A percentile compares a stretch with the other conserved stretches of the same genome.
phyloP scores from a whole-genome alignment of 1,140 invertebrate genomes.

The Schlechtendalia chinensis region DNA sequence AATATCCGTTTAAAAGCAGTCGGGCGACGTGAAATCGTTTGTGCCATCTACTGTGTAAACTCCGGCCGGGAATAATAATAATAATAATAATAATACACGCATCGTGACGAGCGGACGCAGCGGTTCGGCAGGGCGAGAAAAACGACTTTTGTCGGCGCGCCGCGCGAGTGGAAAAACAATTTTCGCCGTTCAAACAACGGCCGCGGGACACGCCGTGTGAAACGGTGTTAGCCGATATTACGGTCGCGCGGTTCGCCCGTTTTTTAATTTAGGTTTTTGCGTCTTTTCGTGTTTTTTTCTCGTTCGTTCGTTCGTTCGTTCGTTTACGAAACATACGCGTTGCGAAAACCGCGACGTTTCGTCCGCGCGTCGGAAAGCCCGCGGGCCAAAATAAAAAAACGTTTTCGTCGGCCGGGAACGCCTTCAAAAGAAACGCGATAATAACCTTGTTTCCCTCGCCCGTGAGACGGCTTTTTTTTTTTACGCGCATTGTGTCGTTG shows the following conservation, averaged over 20 bases:
- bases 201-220: background rate
- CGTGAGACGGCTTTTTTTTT: slow-evolving; percentile 2
- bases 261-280: slow-evolving; percentile 12
- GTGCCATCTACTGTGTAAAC: too few species aligned
- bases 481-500: background rate
- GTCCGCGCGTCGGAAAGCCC: too few species aligned
- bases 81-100: too few species aligned
- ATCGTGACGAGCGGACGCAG: background rate
- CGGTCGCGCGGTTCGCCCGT: background rate
- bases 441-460: background rate
- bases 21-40: too few species aligned
- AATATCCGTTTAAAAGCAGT: too few species aligned
- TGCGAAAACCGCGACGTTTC: too few species aligned
- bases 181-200: slow-evolving; percentile 35
- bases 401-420: background rate
- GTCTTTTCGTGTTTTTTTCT: slow-evolving; percentile 1
- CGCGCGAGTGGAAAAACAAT: slow-evolving; percentile 27
- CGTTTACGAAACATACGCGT: background rate
- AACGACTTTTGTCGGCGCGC: background rate
- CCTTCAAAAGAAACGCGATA: background rate
- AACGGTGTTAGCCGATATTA: background rate
- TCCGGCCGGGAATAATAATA: too few species aligned
- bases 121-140: slow-evolving; percentile 12
- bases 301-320: too few species aligned
- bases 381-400: slow-evolving; percentile 5